phyloP scores from a whole-genome alignment of 2,888 invertebrate genomes.

The Copidosoma aretas region DNA sequence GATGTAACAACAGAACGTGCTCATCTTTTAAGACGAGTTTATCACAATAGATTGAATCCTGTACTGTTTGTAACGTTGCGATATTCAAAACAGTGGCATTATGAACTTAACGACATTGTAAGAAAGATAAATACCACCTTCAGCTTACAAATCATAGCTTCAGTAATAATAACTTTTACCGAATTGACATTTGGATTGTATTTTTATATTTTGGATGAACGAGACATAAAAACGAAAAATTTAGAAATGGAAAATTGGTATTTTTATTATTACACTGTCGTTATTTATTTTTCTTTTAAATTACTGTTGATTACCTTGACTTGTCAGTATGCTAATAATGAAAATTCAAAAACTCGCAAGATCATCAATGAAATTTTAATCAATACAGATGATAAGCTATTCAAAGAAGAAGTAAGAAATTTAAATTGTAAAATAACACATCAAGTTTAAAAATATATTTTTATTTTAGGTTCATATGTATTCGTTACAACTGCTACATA shows the following conservation, averaged over 20 bases:
- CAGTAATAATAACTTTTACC: slow-evolving; percentile 47
- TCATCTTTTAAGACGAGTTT: slow-evolving; percentile 52
- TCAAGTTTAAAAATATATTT: not conserved
- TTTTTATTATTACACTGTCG: slow-evolving; percentile 40
- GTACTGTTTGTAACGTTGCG: slow-evolving; percentile 47
- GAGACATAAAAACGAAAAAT: not conserved
- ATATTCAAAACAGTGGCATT: slow-evolving; percentile 48
- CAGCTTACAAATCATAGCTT: slow-evolving; percentile 46
- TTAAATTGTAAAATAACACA: not conserved
- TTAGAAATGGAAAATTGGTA: slow-evolving; percentile 45
- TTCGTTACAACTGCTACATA: slow-evolving; percentile 52
- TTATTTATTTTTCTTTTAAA: slow-evolving; percentile 43
- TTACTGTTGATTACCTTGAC: slow-evolving; percentile 42
- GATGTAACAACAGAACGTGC: slow-evolving; percentile 47
- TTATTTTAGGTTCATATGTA: slow-evolving; percentile 51
- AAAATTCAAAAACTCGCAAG: slow-evolving; percentile 44
- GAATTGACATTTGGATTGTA: slow-evolving; percentile 53
- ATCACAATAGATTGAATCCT: slow-evolving; percentile 50
- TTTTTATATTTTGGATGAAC: slow-evolving; percentile 45
- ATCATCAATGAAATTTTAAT: slow-evolving; percentile 49
- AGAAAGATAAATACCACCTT: slow-evolving; percentile 47
- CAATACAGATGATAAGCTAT: slow-evolving; percentile 45
- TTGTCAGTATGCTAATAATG: slow-evolving; percentile 44
- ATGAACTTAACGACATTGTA: slow-evolving; percentile 47
- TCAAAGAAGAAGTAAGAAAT: slow-evolving; percentile 50